A percentile compares a stretch with the other conserved stretches of the same genome.
These are phyloP conservation scores for Siphamia tubifer DNA, from an alignment of 2,113 vertebrate genomes.

Conservation along the genomic window DNA sequence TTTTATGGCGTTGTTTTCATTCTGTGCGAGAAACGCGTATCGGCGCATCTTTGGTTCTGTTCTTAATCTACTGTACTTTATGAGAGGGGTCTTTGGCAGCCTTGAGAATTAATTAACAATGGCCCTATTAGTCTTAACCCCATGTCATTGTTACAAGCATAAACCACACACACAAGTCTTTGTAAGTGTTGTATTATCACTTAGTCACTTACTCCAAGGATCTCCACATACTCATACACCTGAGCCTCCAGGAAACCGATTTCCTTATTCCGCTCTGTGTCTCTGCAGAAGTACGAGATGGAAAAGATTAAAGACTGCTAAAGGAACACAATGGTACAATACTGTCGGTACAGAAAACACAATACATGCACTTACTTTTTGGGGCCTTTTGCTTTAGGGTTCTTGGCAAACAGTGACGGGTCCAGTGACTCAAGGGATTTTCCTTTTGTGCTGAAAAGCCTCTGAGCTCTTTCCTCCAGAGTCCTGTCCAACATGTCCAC, in stretches of 20 bases:
- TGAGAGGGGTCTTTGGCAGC: too few species aligned
- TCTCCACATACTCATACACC: conserved; percentile 96
- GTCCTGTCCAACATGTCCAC: conserved; percentile 77
- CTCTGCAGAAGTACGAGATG: conserved; percentile 74
- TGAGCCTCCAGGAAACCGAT: conserved; percentile 95
- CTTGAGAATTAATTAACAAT: too few species aligned
- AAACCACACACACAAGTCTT: background rate
- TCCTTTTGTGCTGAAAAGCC: conserved; percentile 96
- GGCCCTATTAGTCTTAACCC: too few species aligned
- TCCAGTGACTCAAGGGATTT: conserved; percentile 94
- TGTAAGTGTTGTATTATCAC: conserved; percentile 20
- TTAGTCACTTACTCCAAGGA: conserved; percentile 95
- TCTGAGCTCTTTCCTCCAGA: conserved; percentile 95
- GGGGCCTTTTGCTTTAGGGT: conserved; percentile 94
- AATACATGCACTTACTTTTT: conserved; percentile 82
- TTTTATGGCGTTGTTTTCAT: too few species aligned
- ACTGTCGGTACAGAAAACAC: background rate
- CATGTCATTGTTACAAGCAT: too few species aligned
- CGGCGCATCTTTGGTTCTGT: too few species aligned
- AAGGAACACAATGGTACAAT: background rate
- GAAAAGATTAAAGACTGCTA: background rate
- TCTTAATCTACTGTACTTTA: too few species aligned
- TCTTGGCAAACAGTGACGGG: conserved; percentile 94
- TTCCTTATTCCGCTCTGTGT: conserved; percentile 96
- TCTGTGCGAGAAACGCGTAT: too few species aligned